Percentiles rank a stretch among this genome's conserved stretches.
These are phyloP conservation scores for Lamellibrachia columna DNA, from an alignment of 2,888 invertebrate genomes.

Conservation along the genomic window DNA sequence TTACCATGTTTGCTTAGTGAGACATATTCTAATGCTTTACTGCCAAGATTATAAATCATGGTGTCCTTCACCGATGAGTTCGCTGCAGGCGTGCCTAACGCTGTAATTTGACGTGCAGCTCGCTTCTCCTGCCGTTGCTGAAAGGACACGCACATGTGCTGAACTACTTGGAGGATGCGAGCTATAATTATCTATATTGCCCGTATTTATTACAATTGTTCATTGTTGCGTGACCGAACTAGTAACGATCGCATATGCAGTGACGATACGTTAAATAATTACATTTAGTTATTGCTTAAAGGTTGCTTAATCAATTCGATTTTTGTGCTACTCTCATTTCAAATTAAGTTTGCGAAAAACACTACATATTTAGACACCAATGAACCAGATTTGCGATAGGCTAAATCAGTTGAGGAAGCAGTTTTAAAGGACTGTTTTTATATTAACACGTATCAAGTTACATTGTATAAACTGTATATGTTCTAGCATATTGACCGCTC, in stretches of 20 bases:
- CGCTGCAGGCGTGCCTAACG: background rate
- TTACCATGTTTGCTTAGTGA: background rate
- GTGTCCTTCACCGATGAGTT: background rate
- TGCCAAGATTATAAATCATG: background rate
- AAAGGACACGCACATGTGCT: background rate
- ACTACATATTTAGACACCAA: no score
- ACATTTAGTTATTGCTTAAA: background rate
- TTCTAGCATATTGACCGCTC: no score
- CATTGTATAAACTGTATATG: no score
- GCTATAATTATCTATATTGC: background rate
- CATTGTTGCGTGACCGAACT: background rate
- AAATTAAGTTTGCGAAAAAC: no score
- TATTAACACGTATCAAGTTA: no score
- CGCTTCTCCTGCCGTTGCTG: background rate
- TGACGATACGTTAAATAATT: background rate
- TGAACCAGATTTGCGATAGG: no score
- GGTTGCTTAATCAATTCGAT: no score
- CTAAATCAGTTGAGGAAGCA: no score
- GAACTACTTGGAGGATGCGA: background rate
- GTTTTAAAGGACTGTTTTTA: no score
- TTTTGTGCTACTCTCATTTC: no score
- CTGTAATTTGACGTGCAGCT: background rate
- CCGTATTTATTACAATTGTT: background rate
- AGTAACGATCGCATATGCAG: background rate
- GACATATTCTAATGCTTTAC: background rate